phyloP scores from a whole-genome alignment of 2,113 vertebrate genomes.

The Ageneiosus marmoratus region DNA sequence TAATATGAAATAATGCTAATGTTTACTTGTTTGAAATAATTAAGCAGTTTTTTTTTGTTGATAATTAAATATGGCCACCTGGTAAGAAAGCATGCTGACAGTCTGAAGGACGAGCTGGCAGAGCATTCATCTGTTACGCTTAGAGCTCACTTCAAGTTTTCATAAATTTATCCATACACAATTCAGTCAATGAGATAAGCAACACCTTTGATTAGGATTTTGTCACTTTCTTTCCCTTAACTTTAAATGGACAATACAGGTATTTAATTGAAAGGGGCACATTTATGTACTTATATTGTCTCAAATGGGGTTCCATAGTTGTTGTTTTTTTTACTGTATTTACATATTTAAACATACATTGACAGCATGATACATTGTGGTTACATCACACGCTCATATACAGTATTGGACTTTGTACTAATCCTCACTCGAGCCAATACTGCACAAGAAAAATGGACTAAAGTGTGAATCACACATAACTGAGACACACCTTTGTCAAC shows the following conservation, averaged over 20 bases:
- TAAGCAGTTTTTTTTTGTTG: no score
- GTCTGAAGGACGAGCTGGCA: neutral
- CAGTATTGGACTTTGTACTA: neutral
- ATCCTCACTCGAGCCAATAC: no score
- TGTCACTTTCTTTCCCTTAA: neutral
- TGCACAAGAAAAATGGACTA: neutral
- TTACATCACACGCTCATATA: neutral
- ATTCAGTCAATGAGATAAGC: neutral
- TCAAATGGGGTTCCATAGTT: neutral
- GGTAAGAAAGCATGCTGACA: neutral
- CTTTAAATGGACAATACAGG: no score
- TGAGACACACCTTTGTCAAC: neutral
- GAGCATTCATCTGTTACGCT: neutral
- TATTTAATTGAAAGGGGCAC: no score
- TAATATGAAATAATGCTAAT: no score
- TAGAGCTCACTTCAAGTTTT: neutral
- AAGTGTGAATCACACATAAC: neutral
- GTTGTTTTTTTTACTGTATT: neutral
- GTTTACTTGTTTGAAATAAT: neutral
- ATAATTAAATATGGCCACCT: neutral
- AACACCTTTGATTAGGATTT: neutral
- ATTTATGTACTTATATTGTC: neutral
- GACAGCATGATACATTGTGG: neutral
- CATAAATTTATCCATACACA: neutral
- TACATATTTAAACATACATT: neutral